A percentile compares a stretch with the other conserved stretches of the same genome.
These are phyloP conservation scores for Nyctibius grandis DNA, from an alignment of 2,797 vertebrate species.

Conservation along the genomic window DNA sequence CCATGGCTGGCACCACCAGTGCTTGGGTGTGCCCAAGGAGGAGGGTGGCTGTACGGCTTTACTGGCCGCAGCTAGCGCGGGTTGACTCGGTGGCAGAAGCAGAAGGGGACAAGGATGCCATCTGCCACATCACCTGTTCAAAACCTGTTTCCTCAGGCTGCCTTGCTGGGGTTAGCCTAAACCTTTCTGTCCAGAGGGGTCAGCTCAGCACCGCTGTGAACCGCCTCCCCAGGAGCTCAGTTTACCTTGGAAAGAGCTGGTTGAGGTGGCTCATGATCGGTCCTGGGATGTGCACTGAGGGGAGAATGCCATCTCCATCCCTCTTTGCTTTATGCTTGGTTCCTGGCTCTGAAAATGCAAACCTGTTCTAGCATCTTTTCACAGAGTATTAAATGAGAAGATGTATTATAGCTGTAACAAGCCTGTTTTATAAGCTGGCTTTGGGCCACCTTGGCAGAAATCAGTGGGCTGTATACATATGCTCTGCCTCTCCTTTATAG, in stretches of 20 bases:
- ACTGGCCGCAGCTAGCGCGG: rapidly evolving
- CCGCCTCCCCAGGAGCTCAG: rapidly evolving
- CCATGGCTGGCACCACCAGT: not conserved
- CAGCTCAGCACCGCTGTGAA: not conserved
- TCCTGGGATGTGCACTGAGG: not conserved
- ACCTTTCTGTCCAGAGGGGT: not conserved
- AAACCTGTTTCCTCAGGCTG: not conserved
- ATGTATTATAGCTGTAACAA: not conserved
- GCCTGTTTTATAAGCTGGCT: constrained; percentile 33
- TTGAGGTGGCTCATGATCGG: rapidly evolving
- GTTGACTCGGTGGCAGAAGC: not conserved
- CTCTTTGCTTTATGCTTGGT: not conserved
- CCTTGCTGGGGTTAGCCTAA: not conserved
- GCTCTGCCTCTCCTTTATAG: constrained; percentile 24
- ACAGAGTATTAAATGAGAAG: not conserved
- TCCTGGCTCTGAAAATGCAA: not conserved
- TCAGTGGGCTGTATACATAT: constrained; percentile 47
- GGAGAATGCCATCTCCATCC: not conserved
- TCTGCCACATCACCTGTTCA: not conserved
- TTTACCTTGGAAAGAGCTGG: not conserved
- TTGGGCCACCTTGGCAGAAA: constrained; percentile 30
- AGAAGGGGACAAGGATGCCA: not conserved
- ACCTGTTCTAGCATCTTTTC: not conserved
- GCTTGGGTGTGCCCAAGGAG: not conserved
- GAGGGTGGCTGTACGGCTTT: not conserved